Base-by-base conservation (phyloP, 2,888 invertebrate genomes). In the Sympetrum striolatum region DNA sequence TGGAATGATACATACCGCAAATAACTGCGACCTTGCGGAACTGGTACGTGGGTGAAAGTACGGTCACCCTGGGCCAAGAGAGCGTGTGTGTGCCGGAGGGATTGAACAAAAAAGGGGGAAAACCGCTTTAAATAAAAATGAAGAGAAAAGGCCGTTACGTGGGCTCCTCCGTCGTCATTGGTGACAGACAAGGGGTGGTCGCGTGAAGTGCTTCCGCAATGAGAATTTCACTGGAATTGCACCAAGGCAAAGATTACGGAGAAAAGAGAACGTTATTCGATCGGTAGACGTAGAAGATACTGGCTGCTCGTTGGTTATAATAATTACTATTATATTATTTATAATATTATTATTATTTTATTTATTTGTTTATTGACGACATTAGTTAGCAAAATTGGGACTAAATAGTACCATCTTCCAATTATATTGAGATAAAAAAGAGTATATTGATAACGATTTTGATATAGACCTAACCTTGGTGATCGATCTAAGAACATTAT, bases 151-250 rank as follows among this genome's bases (percentile, higher is more conserved):
- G 73, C 73, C 2, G 22, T 25, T 31, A 31, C 73, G 73, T 73
- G 73, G 31, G 73, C 25, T 53, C 15, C 35, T 31, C 37, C 82
- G 35, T 35, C 35, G 58, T 53, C 81, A 39, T 82, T 60, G 60
- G 60, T 60, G 86, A 82, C 58, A 82, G 82, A 60, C 82, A 58
- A 35, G 60, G 22, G 60, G 60, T n/a, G 60, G n/a, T n/a, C 60
- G 86, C 86, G 86, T 64, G 86, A 39, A 86, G 18, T 86, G 60
- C 35, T 37, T 82, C 82, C 31, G 82, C 25, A 82, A 82, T 82
- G 58, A 48, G 82, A 53, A 44, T 58, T 22, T 8, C 64, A 25
- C 18, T n/a, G 8, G 73, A 73, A 53, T 12, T 14, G 73, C 31
- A n/a, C 64, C n/a, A 64, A 64, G 14, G 3, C 73, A 4, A 73